Percentiles rank a stretch among this genome's conserved stretches.
phyloP scores from a whole-genome alignment of 2,888 invertebrate genomes.

The Atrina japonica region DNA sequence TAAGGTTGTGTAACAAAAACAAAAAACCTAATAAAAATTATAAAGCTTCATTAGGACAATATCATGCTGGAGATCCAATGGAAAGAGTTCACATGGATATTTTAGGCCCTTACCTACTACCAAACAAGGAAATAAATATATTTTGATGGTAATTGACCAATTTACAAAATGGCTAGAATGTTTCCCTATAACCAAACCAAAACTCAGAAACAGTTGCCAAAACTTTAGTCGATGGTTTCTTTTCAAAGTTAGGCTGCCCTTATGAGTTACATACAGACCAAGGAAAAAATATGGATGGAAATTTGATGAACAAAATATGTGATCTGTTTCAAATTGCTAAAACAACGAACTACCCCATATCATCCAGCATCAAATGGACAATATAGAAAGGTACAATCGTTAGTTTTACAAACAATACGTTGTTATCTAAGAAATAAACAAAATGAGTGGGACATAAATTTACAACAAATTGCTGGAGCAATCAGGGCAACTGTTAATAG shows the following conservation, averaged over 20 bases:
- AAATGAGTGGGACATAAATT: slow-evolving; percentile 31
- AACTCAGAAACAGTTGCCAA: not conserved
- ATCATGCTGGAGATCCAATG: too few relatives aligned
- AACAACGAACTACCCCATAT: slow-evolving; percentile 38
- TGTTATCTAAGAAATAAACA: slow-evolving; percentile 28
- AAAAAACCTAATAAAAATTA: slow-evolving; percentile 3
- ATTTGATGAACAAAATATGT: slow-evolving; percentile 38
- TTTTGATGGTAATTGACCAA: too few relatives aligned
- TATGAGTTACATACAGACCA: slow-evolving; percentile 35
- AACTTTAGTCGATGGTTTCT: not conserved
- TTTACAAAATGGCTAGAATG: too few relatives aligned
- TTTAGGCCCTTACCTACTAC: too few relatives aligned
- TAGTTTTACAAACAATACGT: slow-evolving; percentile 10
- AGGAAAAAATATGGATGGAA: slow-evolving; percentile 35
- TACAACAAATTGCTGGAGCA: slow-evolving; percentile 40
- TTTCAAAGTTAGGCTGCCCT: slow-evolving; percentile 28
- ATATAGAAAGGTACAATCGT: slow-evolving; percentile 39
- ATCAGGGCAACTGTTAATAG: slow-evolving; percentile 36
- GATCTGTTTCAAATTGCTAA: too few relatives aligned
- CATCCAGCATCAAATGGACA: too few relatives aligned
- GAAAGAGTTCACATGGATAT: too few relatives aligned
- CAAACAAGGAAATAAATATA: too few relatives aligned
- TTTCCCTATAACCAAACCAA: slow-evolving; percentile 11
- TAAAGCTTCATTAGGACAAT: slow-evolving; percentile 26
- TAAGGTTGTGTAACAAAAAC: slow-evolving; percentile 18